A percentile compares a stretch with the other conserved stretches of the same genome.
Evolutionary conservation across 2,797 vertebrate genomes (phyloP).

Genomic region (Arnoldichthys spilopterus): DNA sequence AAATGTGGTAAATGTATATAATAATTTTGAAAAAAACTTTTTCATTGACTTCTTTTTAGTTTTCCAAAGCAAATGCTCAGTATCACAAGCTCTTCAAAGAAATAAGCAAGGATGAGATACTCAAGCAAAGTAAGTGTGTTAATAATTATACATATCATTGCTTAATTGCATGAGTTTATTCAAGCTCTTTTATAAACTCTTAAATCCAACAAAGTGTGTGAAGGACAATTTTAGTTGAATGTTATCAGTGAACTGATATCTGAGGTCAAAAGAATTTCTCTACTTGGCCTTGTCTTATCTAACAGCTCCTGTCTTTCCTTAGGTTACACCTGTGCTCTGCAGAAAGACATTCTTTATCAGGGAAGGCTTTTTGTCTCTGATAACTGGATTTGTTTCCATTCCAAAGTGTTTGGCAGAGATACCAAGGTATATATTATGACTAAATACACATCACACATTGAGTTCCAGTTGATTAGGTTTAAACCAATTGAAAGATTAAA

Average conservation of each 20-base stretch:
- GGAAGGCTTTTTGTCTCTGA: slow-evolving; percentile 93
- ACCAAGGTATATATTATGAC: slow-evolving; percentile 83
- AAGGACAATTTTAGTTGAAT: neutral
- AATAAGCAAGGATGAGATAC: slow-evolving; percentile 87
- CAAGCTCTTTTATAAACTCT: neutral
- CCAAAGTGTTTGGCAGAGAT: slow-evolving; percentile 96
- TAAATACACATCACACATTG: neutral
- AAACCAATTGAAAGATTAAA: neutral
- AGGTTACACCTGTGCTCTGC: slow-evolving; percentile 96
- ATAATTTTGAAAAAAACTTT: neutral
- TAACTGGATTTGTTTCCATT: slow-evolving; percentile 98
- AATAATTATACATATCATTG: neutral
- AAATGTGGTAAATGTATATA: neutral
- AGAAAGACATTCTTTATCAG: slow-evolving; percentile 97
- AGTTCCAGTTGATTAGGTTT: neutral
- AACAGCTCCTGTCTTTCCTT: slow-evolving; percentile 27
- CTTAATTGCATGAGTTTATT: neutral
- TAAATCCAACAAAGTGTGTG: neutral
- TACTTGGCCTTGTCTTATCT: slow-evolving; percentile 19
- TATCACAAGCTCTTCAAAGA: slow-evolving; percentile 96
- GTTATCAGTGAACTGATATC: slow-evolving; percentile 10
- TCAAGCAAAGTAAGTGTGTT: slow-evolving; percentile 88
- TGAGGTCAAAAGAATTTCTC: slow-evolving; percentile 20
- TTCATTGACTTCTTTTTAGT: slow-evolving; percentile 70
- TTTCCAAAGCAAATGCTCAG: slow-evolving; percentile 89